Conservation (phyloP, 2,113 vertebrate genomes). For the Peromyscus leucopus region DNA sequence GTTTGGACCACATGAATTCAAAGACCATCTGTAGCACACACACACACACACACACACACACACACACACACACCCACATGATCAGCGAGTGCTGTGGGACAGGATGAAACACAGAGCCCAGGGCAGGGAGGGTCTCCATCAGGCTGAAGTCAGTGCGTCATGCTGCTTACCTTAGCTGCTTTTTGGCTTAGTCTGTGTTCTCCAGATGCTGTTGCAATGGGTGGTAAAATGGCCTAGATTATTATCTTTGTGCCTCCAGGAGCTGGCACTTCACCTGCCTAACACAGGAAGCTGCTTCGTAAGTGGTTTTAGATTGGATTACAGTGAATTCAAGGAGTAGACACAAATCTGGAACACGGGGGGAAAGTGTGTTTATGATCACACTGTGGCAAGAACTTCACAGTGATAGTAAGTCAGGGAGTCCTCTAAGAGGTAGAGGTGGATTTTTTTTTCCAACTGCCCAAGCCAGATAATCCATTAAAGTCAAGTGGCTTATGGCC, state of each 20-base stretch:
- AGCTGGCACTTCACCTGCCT: not conserved
- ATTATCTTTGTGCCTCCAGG: not conserved
- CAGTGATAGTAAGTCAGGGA: not conserved
- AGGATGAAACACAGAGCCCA: not conserved
- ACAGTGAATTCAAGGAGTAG: not conserved
- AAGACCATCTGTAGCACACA: not conserved
- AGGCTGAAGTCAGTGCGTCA: not conserved
- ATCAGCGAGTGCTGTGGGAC: not conserved
- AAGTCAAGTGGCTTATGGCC: not conserved
- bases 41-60: too few species aligned
- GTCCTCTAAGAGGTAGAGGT: constrained; percentile 16
- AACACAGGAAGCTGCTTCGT: not conserved
- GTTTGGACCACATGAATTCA: not conserved
- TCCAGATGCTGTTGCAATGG: not conserved
- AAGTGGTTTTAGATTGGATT: not conserved
- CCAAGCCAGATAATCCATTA: constrained; percentile 40
- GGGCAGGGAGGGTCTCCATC: not conserved
- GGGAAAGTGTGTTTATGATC: not conserved
- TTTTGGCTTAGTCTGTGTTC: not conserved
- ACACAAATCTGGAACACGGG: not conserved
- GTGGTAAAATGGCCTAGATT: not conserved
- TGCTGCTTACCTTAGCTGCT: not conserved
- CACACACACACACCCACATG: not conserved
- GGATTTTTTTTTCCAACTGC: not conserved
- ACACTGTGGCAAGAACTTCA: not conserved